Conservation (phyloP, 2,797 vertebrate genomes). For the Sebastiscus tertius region DNA sequence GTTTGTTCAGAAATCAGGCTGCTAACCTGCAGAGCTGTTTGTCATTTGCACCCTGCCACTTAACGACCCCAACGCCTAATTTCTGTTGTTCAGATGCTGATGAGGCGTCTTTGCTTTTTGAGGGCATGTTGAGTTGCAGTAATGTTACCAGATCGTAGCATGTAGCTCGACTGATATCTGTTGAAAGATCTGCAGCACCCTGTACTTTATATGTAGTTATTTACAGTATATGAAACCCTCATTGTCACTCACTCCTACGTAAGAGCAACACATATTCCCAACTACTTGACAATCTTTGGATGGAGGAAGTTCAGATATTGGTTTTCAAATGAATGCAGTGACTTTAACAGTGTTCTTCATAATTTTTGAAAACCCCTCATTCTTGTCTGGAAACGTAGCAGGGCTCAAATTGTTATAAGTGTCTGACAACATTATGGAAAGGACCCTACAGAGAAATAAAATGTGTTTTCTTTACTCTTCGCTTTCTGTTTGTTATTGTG, state of each 20-base stretch:
- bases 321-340: neutral
- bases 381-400: neutral
- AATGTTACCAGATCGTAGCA: neutral
- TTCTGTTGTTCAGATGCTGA: conserved; percentile 22
- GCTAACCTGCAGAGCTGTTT: conserved; percentile 28
- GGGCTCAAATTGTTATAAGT: too few species aligned
- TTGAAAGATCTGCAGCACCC: neutral
- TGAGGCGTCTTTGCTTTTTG: conserved; percentile 9
- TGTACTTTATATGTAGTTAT: neutral
- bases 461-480: too few species aligned
- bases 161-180: neutral
- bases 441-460: too few species aligned
- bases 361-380: neutral
- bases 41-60: conserved; percentile 28
- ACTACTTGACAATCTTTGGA: neutral
- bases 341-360: neutral
- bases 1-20: conserved; percentile 3
- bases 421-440: too few species aligned
- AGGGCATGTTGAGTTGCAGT: neutral
- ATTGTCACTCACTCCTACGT: neutral
- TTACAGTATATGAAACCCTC: neutral
- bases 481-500: too few species aligned
- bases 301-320: neutral
- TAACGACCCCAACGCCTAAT: neutral
- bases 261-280: neutral